phyloP scores from a whole-genome alignment of 1,140 invertebrate species.

The Geopemphigus sp. region DNA sequence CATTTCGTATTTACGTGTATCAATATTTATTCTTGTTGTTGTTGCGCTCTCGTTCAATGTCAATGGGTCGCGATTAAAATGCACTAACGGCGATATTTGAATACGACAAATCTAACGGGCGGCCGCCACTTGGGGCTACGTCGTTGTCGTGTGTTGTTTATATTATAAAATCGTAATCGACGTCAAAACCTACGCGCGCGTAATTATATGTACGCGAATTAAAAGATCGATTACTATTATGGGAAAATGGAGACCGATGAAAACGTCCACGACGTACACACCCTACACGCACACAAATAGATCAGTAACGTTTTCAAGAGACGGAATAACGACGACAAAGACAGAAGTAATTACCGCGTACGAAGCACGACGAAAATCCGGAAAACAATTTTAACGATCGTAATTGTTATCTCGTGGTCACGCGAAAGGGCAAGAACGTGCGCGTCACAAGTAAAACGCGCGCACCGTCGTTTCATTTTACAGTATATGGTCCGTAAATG shows the following conservation, averaged over 20 bases:
- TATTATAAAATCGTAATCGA: neutral
- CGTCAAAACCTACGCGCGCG: neutral
- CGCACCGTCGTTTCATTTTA: too few relatives aligned
- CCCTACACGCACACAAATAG: too few relatives aligned
- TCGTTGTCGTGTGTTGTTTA: too few relatives aligned
- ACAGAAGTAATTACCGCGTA: too few relatives aligned
- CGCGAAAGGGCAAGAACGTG: neutral
- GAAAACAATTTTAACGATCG: conserved; percentile 15
- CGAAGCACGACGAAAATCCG: neutral
- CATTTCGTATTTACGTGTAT: neutral
- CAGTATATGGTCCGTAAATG: too few relatives aligned
- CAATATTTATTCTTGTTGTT: conserved; percentile 33
- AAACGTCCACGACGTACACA: too few relatives aligned
- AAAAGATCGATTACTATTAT: too few relatives aligned
- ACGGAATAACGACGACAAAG: too few relatives aligned
- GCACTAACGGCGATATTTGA: neutral
- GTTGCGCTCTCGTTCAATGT: conserved; percentile 11
- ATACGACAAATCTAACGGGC: neutral
- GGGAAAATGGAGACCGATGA: too few relatives aligned
- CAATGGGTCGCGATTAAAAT: conserved; percentile 24
- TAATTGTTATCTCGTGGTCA: neutral
- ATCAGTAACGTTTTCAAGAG: too few relatives aligned
- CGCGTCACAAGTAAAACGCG: neutral
- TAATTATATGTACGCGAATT: neutral
- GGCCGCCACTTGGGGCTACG: neutral